Evolutionary conservation across 1,140 invertebrate genomes (phyloP).

Genomic region (Bemisia tabaci): DNA sequence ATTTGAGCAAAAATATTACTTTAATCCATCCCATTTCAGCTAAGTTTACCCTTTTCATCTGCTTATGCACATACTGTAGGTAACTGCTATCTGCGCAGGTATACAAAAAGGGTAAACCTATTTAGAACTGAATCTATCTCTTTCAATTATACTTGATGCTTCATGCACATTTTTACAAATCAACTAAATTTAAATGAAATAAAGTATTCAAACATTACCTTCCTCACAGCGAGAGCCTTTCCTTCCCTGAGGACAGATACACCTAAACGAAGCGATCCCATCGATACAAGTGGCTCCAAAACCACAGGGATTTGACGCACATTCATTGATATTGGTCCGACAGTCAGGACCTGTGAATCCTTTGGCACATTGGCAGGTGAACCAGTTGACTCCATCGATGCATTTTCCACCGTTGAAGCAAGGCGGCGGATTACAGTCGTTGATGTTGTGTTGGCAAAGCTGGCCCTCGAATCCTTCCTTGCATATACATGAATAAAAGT

Average conservation of each 20-base stretch:
- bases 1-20: too few species aligned
- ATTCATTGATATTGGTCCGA: conserved; percentile 63
- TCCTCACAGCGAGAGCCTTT: conserved; percentile 55
- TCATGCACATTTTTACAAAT: too few species aligned
- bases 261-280: conserved; percentile 58
- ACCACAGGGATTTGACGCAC: conserved; percentile 63
- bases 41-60: too few species aligned
- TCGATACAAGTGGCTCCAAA: conserved; percentile 71
- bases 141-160: too few species aligned
- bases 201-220: too few species aligned
- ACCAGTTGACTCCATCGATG: conserved; percentile 68
- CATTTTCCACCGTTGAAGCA: conserved; percentile 65
- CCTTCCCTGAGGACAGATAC: conserved; percentile 62
- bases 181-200: too few species aligned
- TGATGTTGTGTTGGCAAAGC: conserved; percentile 47
- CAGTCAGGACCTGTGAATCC: conserved; percentile 57
- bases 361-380: conserved; percentile 53
- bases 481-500: conserved; percentile 52
- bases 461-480: conserved; percentile 46
- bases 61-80: too few species aligned
- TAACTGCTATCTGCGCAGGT: too few species aligned
- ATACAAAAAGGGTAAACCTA: too few species aligned
- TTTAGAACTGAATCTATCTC: too few species aligned
- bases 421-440: conserved; percentile 45
- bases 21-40: too few species aligned